phyloP scores from a whole-genome alignment of 2,113 vertebrate genomes.

The Ivindomyrus marchei region DNA sequence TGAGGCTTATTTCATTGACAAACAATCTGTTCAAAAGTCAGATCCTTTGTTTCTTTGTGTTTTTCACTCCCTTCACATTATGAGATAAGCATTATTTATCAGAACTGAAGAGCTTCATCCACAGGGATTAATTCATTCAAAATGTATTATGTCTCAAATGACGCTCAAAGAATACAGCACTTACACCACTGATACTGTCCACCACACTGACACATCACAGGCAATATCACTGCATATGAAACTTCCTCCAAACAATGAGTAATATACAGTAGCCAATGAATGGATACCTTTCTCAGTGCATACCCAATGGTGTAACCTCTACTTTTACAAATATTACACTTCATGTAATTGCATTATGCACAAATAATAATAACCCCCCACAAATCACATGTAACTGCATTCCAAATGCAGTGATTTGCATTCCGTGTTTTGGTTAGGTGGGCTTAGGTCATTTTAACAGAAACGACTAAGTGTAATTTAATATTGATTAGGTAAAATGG shows the following conservation, averaged over 20 bases:
- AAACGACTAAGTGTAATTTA: neutral
- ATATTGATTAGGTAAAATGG: neutral
- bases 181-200: neutral
- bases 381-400: neutral
- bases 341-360: neutral
- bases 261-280: neutral
- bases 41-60: neutral
- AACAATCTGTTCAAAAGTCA: neutral
- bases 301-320: neutral
- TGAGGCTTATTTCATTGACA: neutral
- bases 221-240: conserved; percentile 1
- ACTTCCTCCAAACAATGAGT: neutral
- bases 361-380: neutral
- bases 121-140: neutral
- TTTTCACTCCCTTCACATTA: neutral
- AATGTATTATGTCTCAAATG: conserved; percentile 2
- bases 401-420: neutral
- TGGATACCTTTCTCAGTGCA: neutral
- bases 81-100: neutral
- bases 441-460: neutral
- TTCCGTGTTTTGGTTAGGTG: neutral
- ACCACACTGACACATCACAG: neutral
- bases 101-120: neutral
- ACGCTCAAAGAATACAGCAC: neutral
- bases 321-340: neutral